Evolutionary conservation across 2,888 invertebrate species (phyloP), one percentile per base, ranked within the genome.

Genomic region (Exocentrus adspersus): DNA sequence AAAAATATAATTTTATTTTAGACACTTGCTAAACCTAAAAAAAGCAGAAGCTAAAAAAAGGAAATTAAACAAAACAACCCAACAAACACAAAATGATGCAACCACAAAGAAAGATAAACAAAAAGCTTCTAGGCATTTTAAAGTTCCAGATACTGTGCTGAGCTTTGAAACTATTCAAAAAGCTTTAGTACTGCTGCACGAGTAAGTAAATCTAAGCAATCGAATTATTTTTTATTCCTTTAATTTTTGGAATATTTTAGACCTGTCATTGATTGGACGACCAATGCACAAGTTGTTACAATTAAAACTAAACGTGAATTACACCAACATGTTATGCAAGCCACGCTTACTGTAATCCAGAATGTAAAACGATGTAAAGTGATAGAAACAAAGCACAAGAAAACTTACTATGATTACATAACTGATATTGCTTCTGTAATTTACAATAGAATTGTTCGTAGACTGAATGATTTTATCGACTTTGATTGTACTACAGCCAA

Each of bases 401-500:
- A 80, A 54, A 64, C 62, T 2, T 69, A 78, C 68, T 80, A 79
- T 53, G 75, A 76, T 24, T 74, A 81, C 54, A 79, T 83, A 16
- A 76, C 79, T 17, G 78, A 81, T 32, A 79, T 85, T 46, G 82
- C 81, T 48, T 67, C 71, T 72, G 78, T 80, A 73, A 73, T 82
- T 62, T 81, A 75, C 63, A 82, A 84, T 57, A 80, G 83, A 52
- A 85, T 86, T 63, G 80, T 86, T 12, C 79, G 78, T 53, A 84
- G 86, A 60, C 85, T 88, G 65, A 81, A 84, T 65, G 84, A 86
- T 16, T 83, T 88, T 74, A 83, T 85, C 14, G 85, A 85, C 42
- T 88, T 88, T 69, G 88, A 90, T 69, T 84, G 85, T 32, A 80
- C 82, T 46, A 85, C 86, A 0, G 85, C 87, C 0, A 73, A 86